Evolutionary conservation across 2,888 invertebrate species (phyloP).

Genomic region (Drosophila kambysellisi): DNA sequence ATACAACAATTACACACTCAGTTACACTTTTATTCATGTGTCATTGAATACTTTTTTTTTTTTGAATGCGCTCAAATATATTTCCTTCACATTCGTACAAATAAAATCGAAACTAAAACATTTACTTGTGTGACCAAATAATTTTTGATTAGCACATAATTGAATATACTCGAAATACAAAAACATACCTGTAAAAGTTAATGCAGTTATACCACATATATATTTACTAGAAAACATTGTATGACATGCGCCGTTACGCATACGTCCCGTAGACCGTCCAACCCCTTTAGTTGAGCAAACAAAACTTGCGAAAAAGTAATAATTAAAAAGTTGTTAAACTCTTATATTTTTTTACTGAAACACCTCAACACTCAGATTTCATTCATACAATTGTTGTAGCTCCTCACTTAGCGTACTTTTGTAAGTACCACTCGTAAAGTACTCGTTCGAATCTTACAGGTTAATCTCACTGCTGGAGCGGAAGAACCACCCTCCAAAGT

Average conservation of each 20-base stretch:
- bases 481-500: slow-evolving; percentile 85
- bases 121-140: slow-evolving; percentile 18
- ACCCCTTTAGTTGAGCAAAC: slow-evolving; percentile 23
- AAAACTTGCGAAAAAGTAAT: background rate
- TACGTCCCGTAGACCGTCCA: slow-evolving; percentile 49
- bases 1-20: slow-evolving; percentile 17
- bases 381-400: slow-evolving; percentile 21
- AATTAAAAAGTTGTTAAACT: background rate
- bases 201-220: slow-evolving; percentile 11
- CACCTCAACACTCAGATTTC: slow-evolving; percentile 15
- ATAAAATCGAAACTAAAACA: slow-evolving; percentile 25
- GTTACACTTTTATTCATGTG: slow-evolving; percentile 29
- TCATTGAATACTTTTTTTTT: slow-evolving; percentile 34
- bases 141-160: slow-evolving; percentile 41
- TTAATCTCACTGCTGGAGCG: slow-evolving; percentile 85
- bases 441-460: slow-evolving; percentile 81
- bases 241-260: slow-evolving; percentile 49
- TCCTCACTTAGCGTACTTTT: slow-evolving; percentile 19
- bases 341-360: background rate
- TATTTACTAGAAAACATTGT: slow-evolving; percentile 35
- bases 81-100: slow-evolving; percentile 23
- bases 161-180: slow-evolving; percentile 10
- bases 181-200: background rate
- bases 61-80: slow-evolving; percentile 49
- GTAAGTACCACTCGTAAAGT: slow-evolving; percentile 52